Evolutionary conservation across 92 coral and sea anemone genomes (phyloP).

Genomic region (Scolanthus callimorphus): DNA sequence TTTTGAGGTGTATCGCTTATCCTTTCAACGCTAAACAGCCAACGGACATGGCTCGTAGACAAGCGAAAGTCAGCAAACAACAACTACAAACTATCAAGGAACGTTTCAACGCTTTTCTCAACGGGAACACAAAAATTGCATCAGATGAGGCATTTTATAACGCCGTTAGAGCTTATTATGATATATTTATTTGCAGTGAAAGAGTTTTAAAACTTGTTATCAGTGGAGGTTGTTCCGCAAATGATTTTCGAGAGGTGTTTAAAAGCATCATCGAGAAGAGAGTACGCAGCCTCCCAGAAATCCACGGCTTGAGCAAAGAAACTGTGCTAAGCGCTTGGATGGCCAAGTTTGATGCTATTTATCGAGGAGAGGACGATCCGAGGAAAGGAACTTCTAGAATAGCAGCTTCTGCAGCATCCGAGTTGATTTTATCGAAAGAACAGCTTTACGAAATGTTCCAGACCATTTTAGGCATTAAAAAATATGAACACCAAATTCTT

Average conservation of each 20-base stretch:
- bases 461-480: slow-evolving; percentile 80
- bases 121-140: slow-evolving; percentile 81
- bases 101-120: slow-evolving; percentile 75
- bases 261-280: slow-evolving; percentile 85
- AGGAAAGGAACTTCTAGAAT: slow-evolving; percentile 68
- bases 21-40: slow-evolving; percentile 96
- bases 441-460: slow-evolving; percentile 98
- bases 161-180: slow-evolving; percentile 83
- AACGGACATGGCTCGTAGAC: slow-evolving; percentile 86
- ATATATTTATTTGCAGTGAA: slow-evolving; percentile 85
- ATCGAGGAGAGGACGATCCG: slow-evolving; percentile 93
- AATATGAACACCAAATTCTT: slow-evolving; percentile 85
- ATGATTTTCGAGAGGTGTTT: slow-evolving; percentile 94
- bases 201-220: slow-evolving; percentile 84
- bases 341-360: slow-evolving; percentile 95
- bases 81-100: slow-evolving; percentile 71
- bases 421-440: slow-evolving; percentile 89
- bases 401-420: slow-evolving; percentile 77
- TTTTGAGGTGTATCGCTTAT: slow-evolving; percentile 81
- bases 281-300: slow-evolving; percentile 85
- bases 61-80: slow-evolving; percentile 78
- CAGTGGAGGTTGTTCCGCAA: slow-evolving; percentile 89
- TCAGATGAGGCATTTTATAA: slow-evolving; percentile 90
- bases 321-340: slow-evolving; percentile 96
- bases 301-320: slow-evolving; percentile 87